These are phyloP conservation scores for Lithophane socia DNA, from an alignment of 2,888 invertebrate species.

Conservation along the genomic window DNA sequence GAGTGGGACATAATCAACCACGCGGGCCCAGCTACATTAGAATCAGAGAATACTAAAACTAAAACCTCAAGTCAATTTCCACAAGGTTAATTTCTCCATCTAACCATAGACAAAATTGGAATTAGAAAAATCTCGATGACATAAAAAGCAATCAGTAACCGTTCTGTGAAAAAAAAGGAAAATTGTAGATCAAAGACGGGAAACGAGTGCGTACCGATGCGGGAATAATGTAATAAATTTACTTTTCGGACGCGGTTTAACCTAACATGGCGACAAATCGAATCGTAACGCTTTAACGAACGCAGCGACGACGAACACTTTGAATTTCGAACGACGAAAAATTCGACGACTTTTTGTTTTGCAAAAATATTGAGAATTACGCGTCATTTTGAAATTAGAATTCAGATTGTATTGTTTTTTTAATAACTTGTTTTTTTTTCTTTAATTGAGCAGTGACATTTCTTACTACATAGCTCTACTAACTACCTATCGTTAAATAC, in stretches of 20 bases:
- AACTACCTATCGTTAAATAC: not conserved
- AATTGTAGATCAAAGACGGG: constrained; percentile 81
- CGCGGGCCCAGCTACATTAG: not conserved
- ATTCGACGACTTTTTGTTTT: not conserved
- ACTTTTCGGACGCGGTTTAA: constrained; percentile 76
- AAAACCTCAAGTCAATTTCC: constrained; percentile 52
- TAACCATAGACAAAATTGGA: constrained; percentile 57
- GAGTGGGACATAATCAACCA: no score
- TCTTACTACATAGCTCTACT: not conserved
- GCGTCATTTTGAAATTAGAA: constrained; percentile 16
- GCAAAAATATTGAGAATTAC: constrained; percentile 30
- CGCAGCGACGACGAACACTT: constrained; percentile 69
- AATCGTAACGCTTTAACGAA: constrained; percentile 80
- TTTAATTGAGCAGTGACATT: not conserved
- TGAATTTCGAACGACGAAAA: constrained; percentile 74
- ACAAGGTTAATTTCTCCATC: constrained; percentile 63
- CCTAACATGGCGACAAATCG: constrained; percentile 84
- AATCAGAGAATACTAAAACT: not conserved
- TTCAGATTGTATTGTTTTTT: not conserved
- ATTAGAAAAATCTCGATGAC: constrained; percentile 75
- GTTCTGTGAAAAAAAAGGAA: constrained; percentile 73
- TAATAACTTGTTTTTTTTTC: not conserved
- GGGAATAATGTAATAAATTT: constrained; percentile 84
- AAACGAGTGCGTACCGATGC: constrained; percentile 77
- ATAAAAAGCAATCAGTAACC: constrained; percentile 77